phyloP scores from a whole-genome alignment of 2,888 invertebrate genomes.

The Lampropteryx suffumata region DNA sequence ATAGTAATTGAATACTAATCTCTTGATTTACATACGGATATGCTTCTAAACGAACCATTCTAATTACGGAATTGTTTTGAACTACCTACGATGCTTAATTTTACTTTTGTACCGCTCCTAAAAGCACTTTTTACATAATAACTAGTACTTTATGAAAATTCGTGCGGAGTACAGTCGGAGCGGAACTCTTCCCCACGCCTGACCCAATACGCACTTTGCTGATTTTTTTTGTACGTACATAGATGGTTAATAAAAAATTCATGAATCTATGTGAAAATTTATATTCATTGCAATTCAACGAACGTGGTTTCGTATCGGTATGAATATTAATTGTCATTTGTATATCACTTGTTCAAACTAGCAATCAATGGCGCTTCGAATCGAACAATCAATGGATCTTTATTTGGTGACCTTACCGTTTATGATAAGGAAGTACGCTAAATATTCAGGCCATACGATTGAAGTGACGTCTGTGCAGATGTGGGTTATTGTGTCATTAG shows the following conservation, averaged over 20 bases:
- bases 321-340: conserved; percentile 56
- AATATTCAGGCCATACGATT: conserved; percentile 26
- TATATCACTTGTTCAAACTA: conserved; percentile 37
- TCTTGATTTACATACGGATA: conserved; percentile 15
- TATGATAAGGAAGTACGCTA: conserved; percentile 50
- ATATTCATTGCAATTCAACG: conserved; percentile 60
- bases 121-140: too few relatives aligned
- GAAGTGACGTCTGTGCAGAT: conserved; percentile 28
- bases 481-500: conserved; percentile 40
- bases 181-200: too few relatives aligned
- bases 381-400: conserved; percentile 51
- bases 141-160: too few relatives aligned
- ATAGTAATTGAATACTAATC: conserved; percentile 26
- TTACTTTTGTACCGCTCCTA: too few relatives aligned
- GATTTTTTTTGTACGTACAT: conserved; percentile 46
- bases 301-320: conserved; percentile 57
- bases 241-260: conserved; percentile 55
- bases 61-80: conserved; percentile 1
- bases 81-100: neutral
- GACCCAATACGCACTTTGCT: too few relatives aligned
- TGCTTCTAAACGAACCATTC: neutral
- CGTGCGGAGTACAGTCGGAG: too few relatives aligned
- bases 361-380: conserved; percentile 43
- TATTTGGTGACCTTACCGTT: conserved; percentile 55
- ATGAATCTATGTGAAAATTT: conserved; percentile 57